phyloP scores from a whole-genome alignment of 2,797 vertebrate genomes.

The Mus minutoides region DNA sequence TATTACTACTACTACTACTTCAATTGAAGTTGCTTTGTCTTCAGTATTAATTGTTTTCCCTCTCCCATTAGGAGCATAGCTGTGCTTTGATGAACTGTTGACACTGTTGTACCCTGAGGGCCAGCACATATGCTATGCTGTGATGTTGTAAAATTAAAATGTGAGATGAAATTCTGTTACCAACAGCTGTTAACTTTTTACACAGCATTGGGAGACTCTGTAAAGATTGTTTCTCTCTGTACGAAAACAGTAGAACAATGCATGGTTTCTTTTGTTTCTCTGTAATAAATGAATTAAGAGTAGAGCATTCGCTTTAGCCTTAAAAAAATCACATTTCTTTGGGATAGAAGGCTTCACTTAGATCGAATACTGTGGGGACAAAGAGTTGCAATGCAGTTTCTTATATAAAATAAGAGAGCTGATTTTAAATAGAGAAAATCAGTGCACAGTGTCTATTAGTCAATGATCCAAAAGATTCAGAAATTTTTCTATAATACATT shows the following conservation, averaged over 20 bases:
- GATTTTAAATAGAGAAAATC: background rate
- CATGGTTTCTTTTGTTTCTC: background rate
- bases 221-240: slow-evolving; percentile 33
- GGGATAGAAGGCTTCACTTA: background rate
- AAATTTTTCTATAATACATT: background rate
- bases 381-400: background rate
- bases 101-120: slow-evolving; percentile 65
- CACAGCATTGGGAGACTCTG: slow-evolving; percentile 37
- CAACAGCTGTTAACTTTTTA: slow-evolving; percentile 67
- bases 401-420: background rate
- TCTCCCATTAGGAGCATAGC: slow-evolving; percentile 42
- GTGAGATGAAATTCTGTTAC: slow-evolving; percentile 55
- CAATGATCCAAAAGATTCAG: background rate
- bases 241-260: background rate
- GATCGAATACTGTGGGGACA: background rate
- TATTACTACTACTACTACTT: background rate
- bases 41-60: slow-evolving; percentile 65
- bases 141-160: slow-evolving; percentile 75
- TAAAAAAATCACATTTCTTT: slow-evolving; percentile 9
- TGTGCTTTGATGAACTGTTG: slow-evolving; percentile 67
- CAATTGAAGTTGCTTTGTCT: background rate
- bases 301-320: background rate
- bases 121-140: slow-evolving; percentile 66
- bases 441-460: background rate
- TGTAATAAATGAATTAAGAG: slow-evolving; percentile 11